phyloP scores from a whole-genome alignment of 2,888 invertebrate species.

The Heliconius aoede region DNA sequence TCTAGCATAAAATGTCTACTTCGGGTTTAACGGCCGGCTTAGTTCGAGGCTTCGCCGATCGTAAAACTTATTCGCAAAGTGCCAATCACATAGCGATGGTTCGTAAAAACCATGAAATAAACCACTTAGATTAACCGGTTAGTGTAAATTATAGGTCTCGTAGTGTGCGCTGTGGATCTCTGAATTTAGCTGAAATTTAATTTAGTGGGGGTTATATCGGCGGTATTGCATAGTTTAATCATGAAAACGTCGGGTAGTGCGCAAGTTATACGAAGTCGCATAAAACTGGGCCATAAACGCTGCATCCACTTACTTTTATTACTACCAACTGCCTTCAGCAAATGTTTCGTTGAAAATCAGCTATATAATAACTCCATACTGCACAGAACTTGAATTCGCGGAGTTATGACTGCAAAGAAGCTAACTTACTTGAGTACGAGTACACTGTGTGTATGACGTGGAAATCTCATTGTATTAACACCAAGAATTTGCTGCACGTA shows the following conservation, averaged over 20 bases:
- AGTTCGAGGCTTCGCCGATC: conserved; percentile 51
- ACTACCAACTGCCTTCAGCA: conserved; percentile 55
- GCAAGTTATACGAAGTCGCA: conserved; percentile 68
- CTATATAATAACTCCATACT: conserved; percentile 61
- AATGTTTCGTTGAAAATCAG: conserved; percentile 60
- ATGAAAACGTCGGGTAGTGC: conserved; percentile 58
- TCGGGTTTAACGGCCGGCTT: conserved; percentile 50
- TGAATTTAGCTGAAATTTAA: conserved; percentile 64
- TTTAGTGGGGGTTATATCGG: conserved; percentile 63
- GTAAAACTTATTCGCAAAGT: conserved; percentile 58
- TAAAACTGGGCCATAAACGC: conserved; percentile 70
- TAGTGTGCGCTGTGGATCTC: conserved; percentile 52
- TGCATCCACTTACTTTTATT: conserved; percentile 74
- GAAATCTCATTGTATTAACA: not conserved
- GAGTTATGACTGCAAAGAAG: conserved; percentile 40
- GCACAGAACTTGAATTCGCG: conserved; percentile 46
- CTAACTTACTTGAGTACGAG: not conserved
- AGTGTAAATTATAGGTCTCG: conserved; percentile 58
- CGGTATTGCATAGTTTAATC: conserved; percentile 66
- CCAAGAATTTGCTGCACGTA: not conserved
- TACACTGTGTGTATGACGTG: conserved; percentile 1
- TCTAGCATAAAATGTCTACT: conserved; percentile 48
- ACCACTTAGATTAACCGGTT: conserved; percentile 62
- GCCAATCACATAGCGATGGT: conserved; percentile 60
- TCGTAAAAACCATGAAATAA: conserved; percentile 57